Evolutionary conservation across 2,797 vertebrate species (phyloP), one percentile per base, ranked within the genome.

Genomic region (Chelidonichthys spinosus): DNA sequence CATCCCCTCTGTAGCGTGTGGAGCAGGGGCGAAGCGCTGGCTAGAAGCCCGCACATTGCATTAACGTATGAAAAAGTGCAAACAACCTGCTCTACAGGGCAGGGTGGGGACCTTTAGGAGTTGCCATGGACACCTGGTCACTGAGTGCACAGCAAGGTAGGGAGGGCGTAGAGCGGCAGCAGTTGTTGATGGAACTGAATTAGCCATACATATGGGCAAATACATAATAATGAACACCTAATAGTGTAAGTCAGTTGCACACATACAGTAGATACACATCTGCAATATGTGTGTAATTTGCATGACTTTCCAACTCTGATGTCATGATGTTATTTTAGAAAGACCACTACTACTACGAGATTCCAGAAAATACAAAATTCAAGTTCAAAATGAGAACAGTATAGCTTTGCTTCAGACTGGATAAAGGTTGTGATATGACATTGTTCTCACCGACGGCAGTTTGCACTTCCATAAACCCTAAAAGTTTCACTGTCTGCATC

Each of bases 11-110:
- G 54, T 79, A 77, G 80, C 76, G 83, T 75, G 84, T 14, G 68
- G 77, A 83, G 71, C 74, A 56, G 71, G 71, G 83, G 80, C 43
- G 76, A 85, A 77, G 83, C 44, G 8, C 73, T 90, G 87, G 89
- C 85, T 72, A 33, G 42, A 42, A 72, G 86, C 84, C 86, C 65
- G 76, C 67, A 67, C 63, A 64, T 72, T 85, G 65, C 71, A 79
- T 83, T 76, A 64, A 82, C 79, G 70, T 70, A 74, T 74, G 84
- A 82, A 85, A 78, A 84, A 32, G 70, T 56, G 59, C 76, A 87
- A 90, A 85, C 78, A 86, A 77, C 18, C 52, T 73, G 40, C 63
- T 68, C 64, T 63, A 78, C 58, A n/a, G 60, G 70, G 68, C 60
- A 70, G 69, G 81, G 81, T 2, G n/a, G 67, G 58, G 65, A 49